Percentiles rank a stretch among this genome's conserved stretches.
These are phyloP conservation scores for Oreochromis grahami DNA, from an alignment of 2,797 vertebrate species.

Conservation along the genomic window DNA sequence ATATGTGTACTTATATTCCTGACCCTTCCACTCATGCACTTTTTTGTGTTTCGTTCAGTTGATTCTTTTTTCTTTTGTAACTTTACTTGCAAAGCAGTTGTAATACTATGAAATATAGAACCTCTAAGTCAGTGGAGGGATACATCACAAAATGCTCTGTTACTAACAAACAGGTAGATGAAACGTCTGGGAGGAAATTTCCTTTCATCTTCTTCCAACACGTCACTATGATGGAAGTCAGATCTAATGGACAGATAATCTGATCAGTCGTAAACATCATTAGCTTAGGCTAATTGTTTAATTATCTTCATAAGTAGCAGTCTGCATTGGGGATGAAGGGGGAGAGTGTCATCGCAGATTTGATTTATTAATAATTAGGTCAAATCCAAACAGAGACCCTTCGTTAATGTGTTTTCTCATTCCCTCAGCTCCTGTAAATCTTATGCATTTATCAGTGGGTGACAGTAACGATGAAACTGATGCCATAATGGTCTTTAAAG, in stretches of 20 bases:
- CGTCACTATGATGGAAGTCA: not conserved
- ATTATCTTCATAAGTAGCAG: not conserved
- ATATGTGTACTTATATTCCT: not conserved
- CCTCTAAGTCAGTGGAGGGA: not conserved
- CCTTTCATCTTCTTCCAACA: slow-evolving; percentile 6
- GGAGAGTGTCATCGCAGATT: not conserved
- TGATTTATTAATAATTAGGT: slow-evolving; percentile 40
- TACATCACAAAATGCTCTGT: not conserved
- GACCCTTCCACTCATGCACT: not conserved
- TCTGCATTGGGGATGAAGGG: not conserved
- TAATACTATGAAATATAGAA: no score
- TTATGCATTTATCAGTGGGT: slow-evolving; percentile 48
- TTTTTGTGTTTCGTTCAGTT: not conserved
- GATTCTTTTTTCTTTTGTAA: not conserved
- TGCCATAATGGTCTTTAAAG: slow-evolving; percentile 43
- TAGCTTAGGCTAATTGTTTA: slow-evolving; percentile 28
- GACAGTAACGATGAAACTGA: slow-evolving; percentile 47
- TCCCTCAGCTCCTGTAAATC: slow-evolving; percentile 43
- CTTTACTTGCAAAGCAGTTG: not conserved
- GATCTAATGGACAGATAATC: not conserved
- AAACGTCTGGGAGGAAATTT: not conserved
- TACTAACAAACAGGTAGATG: not conserved
- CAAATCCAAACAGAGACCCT: slow-evolving; percentile 26
- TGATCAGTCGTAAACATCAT: not conserved
- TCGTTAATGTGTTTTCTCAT: slow-evolving; percentile 14